phyloP scores from a whole-genome alignment of 2,113 vertebrate species.

The Chloropsis cyanopogon region DNA sequence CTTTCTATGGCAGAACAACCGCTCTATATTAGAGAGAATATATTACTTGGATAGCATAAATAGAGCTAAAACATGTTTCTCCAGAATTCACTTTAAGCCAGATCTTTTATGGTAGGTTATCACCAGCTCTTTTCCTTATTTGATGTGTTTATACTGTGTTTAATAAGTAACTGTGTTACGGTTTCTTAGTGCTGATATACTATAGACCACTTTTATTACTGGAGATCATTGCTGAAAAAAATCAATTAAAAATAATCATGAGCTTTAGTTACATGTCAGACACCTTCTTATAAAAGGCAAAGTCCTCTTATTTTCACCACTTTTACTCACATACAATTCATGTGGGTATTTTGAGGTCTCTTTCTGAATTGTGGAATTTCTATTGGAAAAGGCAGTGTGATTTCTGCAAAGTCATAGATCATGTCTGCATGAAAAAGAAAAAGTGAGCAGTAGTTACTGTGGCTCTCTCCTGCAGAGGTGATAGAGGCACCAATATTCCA shows the following conservation, averaged over 20 bases:
- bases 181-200: not conserved
- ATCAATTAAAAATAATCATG: not conserved
- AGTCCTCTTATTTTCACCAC: not conserved
- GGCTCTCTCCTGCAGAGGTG: not conserved
- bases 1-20: not conserved
- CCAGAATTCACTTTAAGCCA: not conserved
- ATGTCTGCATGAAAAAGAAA: not conserved
- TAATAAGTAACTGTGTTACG: not conserved
- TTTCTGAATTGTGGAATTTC: not conserved
- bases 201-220: not conserved
- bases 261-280: not conserved
- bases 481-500: not conserved
- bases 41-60: not conserved
- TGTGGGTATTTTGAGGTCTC: not conserved
- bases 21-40: not conserved
- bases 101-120: not conserved
- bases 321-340: not conserved
- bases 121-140: not conserved
- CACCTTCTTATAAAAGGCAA: not conserved
- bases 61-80: not conserved
- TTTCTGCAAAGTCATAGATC: not conserved
- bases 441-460: not conserved
- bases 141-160: not conserved
- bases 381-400: not conserved
- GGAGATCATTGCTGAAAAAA: not conserved